These are phyloP conservation scores for Saccostrea cuccullata DNA, from an alignment of 1,140 invertebrate genomes.

Conservation along the genomic window DNA sequence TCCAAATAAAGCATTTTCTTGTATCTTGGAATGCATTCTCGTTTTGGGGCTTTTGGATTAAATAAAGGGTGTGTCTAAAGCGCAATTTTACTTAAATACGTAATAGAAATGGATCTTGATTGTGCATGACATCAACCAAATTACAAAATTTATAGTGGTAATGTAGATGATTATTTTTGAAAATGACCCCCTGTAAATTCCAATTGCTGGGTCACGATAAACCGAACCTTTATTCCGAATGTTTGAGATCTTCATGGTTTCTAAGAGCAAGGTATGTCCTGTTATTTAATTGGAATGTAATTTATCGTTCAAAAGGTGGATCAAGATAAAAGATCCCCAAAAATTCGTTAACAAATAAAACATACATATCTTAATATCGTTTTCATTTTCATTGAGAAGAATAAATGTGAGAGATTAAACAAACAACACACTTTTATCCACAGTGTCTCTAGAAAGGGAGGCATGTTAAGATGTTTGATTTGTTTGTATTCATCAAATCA, in stretches of 20 bases:
- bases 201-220: not conserved
- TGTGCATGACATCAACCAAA: not conserved
- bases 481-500: conserved; percentile 20
- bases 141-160: not conserved
- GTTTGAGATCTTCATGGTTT: not conserved
- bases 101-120: not conserved
- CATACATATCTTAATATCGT: not conserved
- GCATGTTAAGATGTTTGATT: not conserved
- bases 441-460: not conserved
- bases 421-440: not conserved
- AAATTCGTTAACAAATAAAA: conserved; percentile 3
- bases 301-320: not conserved
- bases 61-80: no score
- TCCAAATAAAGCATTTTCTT: no score
- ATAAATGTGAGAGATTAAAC: conserved; percentile 8
- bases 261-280: conserved; percentile 11
- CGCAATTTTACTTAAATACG: no score
- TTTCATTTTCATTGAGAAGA: not conserved
- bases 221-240: not conserved
- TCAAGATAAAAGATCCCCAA: not conserved
- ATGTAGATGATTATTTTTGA: not conserved
- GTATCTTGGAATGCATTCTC: no score
- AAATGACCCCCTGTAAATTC: not conserved
- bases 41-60: no score
- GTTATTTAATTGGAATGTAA: not conserved